Percentiles rank a stretch among this genome's conserved stretches.
These are phyloP conservation scores for Caenorhabditis becei DNA, from an alignment of 2,888 invertebrate species.

Conservation along the genomic window DNA sequence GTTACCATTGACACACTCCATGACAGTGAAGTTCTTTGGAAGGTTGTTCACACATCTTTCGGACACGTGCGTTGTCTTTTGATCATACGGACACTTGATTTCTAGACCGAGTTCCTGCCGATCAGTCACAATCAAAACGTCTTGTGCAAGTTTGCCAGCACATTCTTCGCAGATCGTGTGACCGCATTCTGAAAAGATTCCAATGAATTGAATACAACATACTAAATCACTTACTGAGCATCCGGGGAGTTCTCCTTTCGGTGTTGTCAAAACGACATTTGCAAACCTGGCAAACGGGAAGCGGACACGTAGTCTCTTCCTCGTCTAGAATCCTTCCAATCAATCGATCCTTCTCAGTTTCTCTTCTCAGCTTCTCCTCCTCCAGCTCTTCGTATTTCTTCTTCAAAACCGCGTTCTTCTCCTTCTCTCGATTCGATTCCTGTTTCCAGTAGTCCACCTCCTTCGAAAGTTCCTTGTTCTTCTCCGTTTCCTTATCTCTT, in stretches of 20 bases:
- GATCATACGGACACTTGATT: slow-evolving; percentile 3
- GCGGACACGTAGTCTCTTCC: not conserved
- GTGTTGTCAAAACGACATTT: no score
- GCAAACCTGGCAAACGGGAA: not conserved
- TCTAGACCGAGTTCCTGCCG: no score
- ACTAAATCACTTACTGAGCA: not conserved
- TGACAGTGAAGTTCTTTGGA: not conserved
- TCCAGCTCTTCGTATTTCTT: not conserved
- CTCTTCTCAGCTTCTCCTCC: no score
- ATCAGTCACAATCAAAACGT: not conserved
- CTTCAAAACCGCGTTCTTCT: not conserved
- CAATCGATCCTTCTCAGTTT: no score
- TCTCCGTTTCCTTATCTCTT: no score
- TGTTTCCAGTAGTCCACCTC: no score
- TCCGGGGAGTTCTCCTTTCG: not conserved
- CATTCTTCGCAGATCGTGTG: not conserved
- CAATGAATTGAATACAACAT: no score
- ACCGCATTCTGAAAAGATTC: not conserved
- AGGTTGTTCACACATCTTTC: not conserved
- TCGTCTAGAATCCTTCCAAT: no score
- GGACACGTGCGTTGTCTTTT: not conserved
- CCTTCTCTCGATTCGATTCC: not conserved
- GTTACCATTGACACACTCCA: not conserved
- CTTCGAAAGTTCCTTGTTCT: no score
- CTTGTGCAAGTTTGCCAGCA: not conserved